Conservation (phyloP, 2,888 invertebrate species). For the Blastobasis lacticolella region DNA sequence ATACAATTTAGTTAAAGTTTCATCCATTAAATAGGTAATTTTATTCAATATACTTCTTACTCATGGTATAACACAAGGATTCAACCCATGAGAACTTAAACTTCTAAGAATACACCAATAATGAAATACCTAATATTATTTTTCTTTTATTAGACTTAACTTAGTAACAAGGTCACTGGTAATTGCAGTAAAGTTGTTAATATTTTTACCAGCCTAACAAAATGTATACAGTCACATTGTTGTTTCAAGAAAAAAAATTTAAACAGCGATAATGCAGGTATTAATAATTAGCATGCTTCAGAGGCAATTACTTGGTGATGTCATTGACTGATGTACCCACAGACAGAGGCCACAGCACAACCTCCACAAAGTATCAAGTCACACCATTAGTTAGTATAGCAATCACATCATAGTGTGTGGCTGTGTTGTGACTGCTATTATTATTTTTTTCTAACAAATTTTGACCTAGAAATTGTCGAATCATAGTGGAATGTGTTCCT, state of each 20-base stretch:
- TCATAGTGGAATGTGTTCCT: too few species aligned
- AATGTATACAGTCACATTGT: neutral
- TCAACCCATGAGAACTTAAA: too few species aligned
- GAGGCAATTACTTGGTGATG: constrained; percentile 35
- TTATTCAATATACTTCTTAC: too few species aligned
- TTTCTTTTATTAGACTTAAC: too few species aligned
- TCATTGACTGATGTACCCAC: constrained; percentile 27
- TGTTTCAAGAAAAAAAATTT: neutral
- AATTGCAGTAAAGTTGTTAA: neutral
- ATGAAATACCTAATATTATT: too few species aligned
- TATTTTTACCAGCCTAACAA: neutral
- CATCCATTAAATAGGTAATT: too few species aligned
- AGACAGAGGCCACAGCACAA: constrained; percentile 14
- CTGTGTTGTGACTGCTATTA: constrained; percentile 15
- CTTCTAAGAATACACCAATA: too few species aligned
- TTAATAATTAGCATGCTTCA: constrained; percentile 34
- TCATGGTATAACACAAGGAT: too few species aligned
- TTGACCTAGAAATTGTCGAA: too few species aligned
- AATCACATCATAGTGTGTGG: constrained; percentile 20
- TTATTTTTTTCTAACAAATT: neutral
- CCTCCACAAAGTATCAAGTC: constrained; percentile 25
- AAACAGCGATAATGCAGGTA: constrained; percentile 5
- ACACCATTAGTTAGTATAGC: constrained; percentile 28
- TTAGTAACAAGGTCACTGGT: too few species aligned
- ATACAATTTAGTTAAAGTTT: too few species aligned